Percentiles rank a stretch among this genome's conserved stretches.
Conservation (phyloP, 2,797 vertebrate species). For the Myioborus miniatus region DNA sequence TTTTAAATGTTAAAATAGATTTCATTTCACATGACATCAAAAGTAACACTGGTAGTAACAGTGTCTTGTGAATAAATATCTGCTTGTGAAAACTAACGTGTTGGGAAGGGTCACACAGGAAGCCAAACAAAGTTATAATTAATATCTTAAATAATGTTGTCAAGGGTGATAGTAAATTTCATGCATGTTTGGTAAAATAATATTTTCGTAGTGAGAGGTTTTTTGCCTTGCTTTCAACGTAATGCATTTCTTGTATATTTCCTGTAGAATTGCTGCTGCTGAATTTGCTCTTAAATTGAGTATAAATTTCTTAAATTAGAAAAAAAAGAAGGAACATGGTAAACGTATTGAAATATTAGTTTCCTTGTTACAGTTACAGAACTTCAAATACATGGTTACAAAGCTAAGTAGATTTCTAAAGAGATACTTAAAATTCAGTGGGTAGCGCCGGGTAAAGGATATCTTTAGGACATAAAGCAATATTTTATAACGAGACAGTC, state of each 20-base stretch:
- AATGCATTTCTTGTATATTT: slow-evolving; percentile 53
- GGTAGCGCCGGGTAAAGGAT: background rate
- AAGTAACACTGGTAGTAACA: background rate
- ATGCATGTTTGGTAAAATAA: slow-evolving; percentile 17
- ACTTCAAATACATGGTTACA: background rate
- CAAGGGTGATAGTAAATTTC: slow-evolving; percentile 21
- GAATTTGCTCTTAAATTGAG: slow-evolving; percentile 59
- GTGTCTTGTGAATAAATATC: background rate
- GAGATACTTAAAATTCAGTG: background rate
- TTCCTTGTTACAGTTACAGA: background rate
- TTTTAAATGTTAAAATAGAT: background rate
- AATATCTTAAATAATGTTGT: background rate
- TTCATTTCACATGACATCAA: background rate
- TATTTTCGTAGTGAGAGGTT: background rate
- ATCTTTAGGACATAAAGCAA: background rate
- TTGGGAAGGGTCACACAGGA: background rate
- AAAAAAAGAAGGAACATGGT: slow-evolving; percentile 40
- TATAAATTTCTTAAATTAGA: background rate
- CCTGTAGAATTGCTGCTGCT: slow-evolving; percentile 51
- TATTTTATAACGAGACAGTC: background rate
- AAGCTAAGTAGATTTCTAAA: slow-evolving; percentile 11
- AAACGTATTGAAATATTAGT: slow-evolving; percentile 69
- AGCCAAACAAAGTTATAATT: background rate
- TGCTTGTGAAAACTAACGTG: background rate
- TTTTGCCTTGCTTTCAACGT: slow-evolving; percentile 42